Evolutionary conservation across 2,888 invertebrate genomes (phyloP), one percentile per base, ranked within the genome.

Genomic region (Tachina grossa): DNA sequence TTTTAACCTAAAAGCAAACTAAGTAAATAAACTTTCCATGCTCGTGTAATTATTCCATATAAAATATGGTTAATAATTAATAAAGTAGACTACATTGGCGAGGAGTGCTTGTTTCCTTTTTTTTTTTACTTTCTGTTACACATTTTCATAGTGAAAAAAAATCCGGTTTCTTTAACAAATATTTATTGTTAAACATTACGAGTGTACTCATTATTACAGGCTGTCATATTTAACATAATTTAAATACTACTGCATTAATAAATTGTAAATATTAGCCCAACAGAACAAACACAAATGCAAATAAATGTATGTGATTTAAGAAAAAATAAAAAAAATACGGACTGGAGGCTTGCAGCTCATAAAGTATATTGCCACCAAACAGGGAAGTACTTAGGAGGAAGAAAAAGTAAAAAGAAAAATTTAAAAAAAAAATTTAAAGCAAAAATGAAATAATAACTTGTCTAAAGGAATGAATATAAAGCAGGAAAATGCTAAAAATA

Each of bases 261-360:
- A 92, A 91, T 89, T 89, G 89, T 87, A 89, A 89, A 89, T 90
- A 91, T 91, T 90, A 90, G 89, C 90, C 89, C 88, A 41, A 31
- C 47, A 69, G 59, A 81, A 68, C 66, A 68, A 61, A 53, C 49
- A 74, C 41, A 51, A 77, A 80, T 77, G 14, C 74, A 83, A 79
- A 66, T 61, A 81, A 79, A 66, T 61, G 69, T 19, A 22, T 19
- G 43, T 87, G 88, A 88, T 88, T 88, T 89, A 88, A 87, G 19
- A 39, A 68, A 53, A 88, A 87, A 41, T 19, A 68, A 53, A 41
- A 6, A 45, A 31, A 74, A 63, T 31, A 31, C 5, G 6, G 1
- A 6, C 31, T 31, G 14, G 11, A 74, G 61, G 59, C 47, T 69
- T n/a, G 16, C 31, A 78, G 66, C 69, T 75, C 63, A 61, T 78